Conservation (phyloP, 2,797 vertebrate genomes). For the Parotocinclus haroldoi region DNA sequence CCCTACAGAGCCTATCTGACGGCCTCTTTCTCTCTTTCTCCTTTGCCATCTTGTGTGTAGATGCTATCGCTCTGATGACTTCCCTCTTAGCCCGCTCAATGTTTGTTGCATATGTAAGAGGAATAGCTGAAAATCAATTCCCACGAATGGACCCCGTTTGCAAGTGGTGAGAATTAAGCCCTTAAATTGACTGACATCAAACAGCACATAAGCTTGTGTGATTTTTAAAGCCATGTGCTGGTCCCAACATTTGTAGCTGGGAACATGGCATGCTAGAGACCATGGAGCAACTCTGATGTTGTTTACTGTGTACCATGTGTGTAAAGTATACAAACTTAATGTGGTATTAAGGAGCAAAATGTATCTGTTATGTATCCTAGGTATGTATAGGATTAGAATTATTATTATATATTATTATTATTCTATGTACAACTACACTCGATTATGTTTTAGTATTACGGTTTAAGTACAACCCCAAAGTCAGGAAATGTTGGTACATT, state of each 20-base stretch:
- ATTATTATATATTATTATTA: too few relatives aligned
- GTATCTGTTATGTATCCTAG: too few relatives aligned
- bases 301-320: not conserved
- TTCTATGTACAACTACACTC: too few relatives aligned
- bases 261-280: not conserved
- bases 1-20: slow-evolving; percentile 27
- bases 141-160: slow-evolving; percentile 39
- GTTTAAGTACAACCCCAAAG: too few relatives aligned
- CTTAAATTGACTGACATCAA: slow-evolving; percentile 22
- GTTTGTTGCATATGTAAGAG: slow-evolving; percentile 40
- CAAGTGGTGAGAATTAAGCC: slow-evolving; percentile 21
- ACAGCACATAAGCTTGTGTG: slow-evolving; percentile 17
- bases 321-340: not conserved
- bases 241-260: not conserved
- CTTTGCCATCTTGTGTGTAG: slow-evolving; percentile 18
- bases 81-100: slow-evolving; percentile 12
- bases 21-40: slow-evolving; percentile 20
- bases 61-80: slow-evolving; percentile 47
- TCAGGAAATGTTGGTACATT: too few relatives aligned
- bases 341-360: not conserved
- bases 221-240: slow-evolving; percentile 10
- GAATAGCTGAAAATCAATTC: slow-evolving; percentile 45
- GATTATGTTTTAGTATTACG: too few relatives aligned
- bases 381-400: too few relatives aligned
- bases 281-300: not conserved